These are phyloP conservation scores for Bombus sylvicola DNA, from an alignment of 1,140 invertebrate species.

Conservation along the genomic window DNA sequence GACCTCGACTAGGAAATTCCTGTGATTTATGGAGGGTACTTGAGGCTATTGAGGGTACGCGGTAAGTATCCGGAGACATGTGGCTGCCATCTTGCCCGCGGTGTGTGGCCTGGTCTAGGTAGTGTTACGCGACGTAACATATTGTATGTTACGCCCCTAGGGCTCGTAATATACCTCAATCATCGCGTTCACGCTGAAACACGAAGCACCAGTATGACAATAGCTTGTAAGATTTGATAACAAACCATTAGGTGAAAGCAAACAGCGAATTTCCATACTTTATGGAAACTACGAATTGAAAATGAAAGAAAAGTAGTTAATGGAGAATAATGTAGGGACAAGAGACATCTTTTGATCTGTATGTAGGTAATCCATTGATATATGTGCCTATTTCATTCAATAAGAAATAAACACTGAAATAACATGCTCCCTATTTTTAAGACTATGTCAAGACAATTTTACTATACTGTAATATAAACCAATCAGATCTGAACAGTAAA, in stretches of 20 bases:
- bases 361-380: not conserved
- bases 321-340: not conserved
- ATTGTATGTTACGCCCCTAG: not conserved
- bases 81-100: no score
- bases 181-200: not conserved
- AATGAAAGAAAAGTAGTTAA: not conserved
- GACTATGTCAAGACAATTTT: no score
- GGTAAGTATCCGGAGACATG: no score
- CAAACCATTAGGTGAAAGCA: not conserved
- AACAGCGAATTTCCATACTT: not conserved
- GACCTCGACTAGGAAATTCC: no score
- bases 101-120: no score
- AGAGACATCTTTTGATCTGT: not conserved
- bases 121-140: no score
- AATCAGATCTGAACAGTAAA: no score
- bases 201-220: not conserved
- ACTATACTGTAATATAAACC: no score
- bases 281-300: not conserved
- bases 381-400: not conserved
- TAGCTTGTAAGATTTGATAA: not conserved
- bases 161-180: not conserved
- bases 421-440: not conserved
- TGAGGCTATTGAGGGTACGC: no score
- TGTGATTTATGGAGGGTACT: no score
- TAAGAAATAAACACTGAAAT: not conserved